These are phyloP conservation scores for Leptopilina clavipes DNA, from an alignment of 1,140 invertebrate genomes.

Conservation along the genomic window DNA sequence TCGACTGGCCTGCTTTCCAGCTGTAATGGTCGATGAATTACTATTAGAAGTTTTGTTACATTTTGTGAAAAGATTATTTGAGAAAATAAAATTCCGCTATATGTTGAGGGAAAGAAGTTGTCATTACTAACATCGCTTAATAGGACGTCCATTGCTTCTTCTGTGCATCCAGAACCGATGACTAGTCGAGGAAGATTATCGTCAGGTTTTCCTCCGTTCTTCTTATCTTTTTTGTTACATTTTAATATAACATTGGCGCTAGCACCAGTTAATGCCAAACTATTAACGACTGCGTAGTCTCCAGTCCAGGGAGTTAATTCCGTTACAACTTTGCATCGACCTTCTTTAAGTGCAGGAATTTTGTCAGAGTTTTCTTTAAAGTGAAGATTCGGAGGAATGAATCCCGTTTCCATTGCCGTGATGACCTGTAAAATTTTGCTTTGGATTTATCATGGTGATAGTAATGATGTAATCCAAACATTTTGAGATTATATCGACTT, in stretches of 20 bases:
- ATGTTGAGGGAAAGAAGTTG: no score
- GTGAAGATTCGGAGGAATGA: constrained; percentile 82
- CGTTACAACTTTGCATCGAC: constrained; percentile 78
- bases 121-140: constrained; percentile 73
- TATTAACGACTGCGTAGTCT: constrained; percentile 79
- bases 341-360: constrained; percentile 78
- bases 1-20: constrained; percentile 54
- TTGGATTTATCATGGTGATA: no score
- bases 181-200: constrained; percentile 71
- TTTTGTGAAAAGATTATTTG: no score
- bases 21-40: constrained; percentile 42
- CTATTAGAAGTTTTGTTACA: no score
- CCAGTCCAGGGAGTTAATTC: constrained; percentile 77
- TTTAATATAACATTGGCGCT: constrained; percentile 80
- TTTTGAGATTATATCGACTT: no score
- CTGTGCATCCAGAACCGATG: constrained; percentile 76
- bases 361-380: constrained; percentile 79
- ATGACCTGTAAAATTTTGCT: constrained; percentile 74
- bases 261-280: constrained; percentile 82
- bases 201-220: constrained; percentile 44
- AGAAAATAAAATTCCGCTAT: no score
- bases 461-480: no score
- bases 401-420: constrained; percentile 78
- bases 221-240: constrained; percentile 64
- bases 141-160: constrained; percentile 74